Evolutionary conservation across 1,140 invertebrate species (phyloP).

Genomic region (Dysdera silvatica): DNA sequence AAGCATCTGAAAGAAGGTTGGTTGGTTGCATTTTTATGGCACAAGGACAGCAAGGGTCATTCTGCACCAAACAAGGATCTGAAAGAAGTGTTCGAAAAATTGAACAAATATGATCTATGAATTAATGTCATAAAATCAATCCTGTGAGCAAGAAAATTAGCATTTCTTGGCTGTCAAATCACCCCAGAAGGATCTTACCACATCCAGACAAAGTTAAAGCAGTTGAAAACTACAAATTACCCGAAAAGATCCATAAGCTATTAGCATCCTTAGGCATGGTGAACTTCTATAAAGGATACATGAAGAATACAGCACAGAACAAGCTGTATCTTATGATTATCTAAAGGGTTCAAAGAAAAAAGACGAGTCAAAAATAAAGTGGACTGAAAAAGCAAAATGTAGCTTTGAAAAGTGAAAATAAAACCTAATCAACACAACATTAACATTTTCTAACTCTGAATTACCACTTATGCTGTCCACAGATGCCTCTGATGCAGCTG

Average conservation of each 20-base stretch:
- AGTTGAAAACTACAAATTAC: conserved; percentile 35
- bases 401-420: conserved; percentile 44
- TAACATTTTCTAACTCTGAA: conserved; percentile 1
- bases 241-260: conserved; percentile 38
- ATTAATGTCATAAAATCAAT: conserved; percentile 35
- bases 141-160: not conserved
- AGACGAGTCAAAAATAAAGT: conserved; percentile 16
- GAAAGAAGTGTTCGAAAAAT: conserved; percentile 37
- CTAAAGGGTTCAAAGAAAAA: conserved; percentile 8
- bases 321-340: conserved; percentile 15
- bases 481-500: conserved; percentile 24
- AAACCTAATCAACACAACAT: conserved; percentile 28
- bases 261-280: conserved; percentile 40
- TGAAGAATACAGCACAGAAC: conserved; percentile 34
- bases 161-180: conserved; percentile 14
- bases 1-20: too few species aligned
- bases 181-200: too few species aligned
- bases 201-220: conserved; percentile 6
- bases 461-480: conserved; percentile 22
- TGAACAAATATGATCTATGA: conserved; percentile 37
- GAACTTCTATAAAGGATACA: conserved; percentile 43
- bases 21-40: too few species aligned
- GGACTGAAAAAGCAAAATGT: conserved; percentile 27
- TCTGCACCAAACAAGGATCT: too few species aligned
- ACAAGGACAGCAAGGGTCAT: too few species aligned